Evolutionary conservation across 2,888 invertebrate genomes (phyloP).

Genomic region (Campoletis raptor): DNA sequence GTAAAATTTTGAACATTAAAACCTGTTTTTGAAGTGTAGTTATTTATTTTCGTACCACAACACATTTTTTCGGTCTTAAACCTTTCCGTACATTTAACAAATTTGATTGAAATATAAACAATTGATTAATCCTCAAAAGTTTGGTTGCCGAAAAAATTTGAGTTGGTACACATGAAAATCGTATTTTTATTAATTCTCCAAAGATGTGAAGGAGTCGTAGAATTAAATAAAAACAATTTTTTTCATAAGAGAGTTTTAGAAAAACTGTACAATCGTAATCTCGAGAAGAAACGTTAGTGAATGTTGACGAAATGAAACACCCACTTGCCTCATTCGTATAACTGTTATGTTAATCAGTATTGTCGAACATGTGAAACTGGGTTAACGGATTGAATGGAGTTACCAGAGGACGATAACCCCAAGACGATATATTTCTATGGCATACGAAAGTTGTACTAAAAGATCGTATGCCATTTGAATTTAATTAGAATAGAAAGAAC

Average conservation of each 20-base stretch:
- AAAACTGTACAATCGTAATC: not conserved
- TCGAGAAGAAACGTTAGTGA: not conserved
- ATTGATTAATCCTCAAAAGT: not conserved
- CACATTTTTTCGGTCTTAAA: too few relatives aligned
- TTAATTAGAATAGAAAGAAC: not conserved
- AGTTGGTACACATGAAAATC: not conserved
- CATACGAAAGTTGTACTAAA: not conserved
- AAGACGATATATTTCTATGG: slow-evolving; percentile 12
- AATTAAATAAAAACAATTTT: not conserved
- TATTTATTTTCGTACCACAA: too few relatives aligned
- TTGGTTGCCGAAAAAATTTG: not conserved
- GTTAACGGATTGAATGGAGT: slow-evolving; percentile 75
- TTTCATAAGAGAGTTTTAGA: too few relatives aligned
- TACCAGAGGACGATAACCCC: slow-evolving; percentile 74
- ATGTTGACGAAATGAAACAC: slow-evolving; percentile 8
- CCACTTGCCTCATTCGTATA: slow-evolving; percentile 41
- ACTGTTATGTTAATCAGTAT: slow-evolving; percentile 79
- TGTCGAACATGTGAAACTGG: slow-evolving; percentile 74
- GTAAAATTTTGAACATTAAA: too few relatives aligned
- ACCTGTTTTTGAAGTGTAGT: too few relatives aligned
- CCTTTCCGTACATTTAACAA: too few relatives aligned
- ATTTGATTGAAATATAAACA: not conserved
- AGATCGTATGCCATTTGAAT: not conserved
- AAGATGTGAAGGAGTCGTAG: not conserved
- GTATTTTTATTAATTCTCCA: not conserved